Conservation (phyloP, 2,888 invertebrate species). For the Pollenia amentaria region DNA sequence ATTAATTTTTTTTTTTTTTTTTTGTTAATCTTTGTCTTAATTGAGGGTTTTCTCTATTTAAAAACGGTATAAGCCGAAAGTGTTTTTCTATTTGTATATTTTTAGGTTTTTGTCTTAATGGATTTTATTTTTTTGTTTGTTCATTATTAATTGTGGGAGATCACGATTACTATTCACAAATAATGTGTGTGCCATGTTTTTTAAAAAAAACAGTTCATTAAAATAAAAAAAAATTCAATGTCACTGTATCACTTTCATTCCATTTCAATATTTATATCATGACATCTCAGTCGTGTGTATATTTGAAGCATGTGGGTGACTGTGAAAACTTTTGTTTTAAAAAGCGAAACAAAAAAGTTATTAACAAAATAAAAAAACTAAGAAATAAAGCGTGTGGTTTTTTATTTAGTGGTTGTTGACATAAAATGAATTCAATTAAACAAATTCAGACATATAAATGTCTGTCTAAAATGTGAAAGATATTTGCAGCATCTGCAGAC, state of each 20-base stretch:
- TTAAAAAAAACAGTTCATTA: slow-evolving; percentile 40
- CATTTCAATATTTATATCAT: slow-evolving; percentile 55
- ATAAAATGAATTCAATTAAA: slow-evolving; percentile 56
- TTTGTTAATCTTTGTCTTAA: slow-evolving; percentile 17
- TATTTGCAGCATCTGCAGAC: slow-evolving; percentile 36
- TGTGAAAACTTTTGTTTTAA: slow-evolving; percentile 57
- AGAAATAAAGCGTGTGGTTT: slow-evolving; percentile 48
- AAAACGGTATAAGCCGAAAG: slow-evolving; percentile 6
- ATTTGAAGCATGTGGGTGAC: slow-evolving; percentile 46
- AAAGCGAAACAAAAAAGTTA: slow-evolving; percentile 8
- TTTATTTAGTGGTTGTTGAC: slow-evolving; percentile 44
- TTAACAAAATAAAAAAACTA: slow-evolving; percentile 16
- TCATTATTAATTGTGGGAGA: slow-evolving; percentile 27
- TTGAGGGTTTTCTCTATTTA: slow-evolving; percentile 10
- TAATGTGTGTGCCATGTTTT: neutral
- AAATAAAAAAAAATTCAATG: slow-evolving; percentile 60
- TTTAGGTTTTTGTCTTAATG: neutral
- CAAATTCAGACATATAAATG: slow-evolving; percentile 49
- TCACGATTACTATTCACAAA: slow-evolving; percentile 48
- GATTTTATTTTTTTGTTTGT: neutral
- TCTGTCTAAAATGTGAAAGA: slow-evolving; percentile 30
- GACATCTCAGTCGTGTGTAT: slow-evolving; percentile 64
- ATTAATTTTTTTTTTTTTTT: slow-evolving; percentile 17
- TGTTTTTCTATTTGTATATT: neutral
- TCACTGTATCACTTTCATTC: slow-evolving; percentile 70